Evolutionary conservation across 1,140 invertebrate genomes (phyloP), one percentile per base, ranked within the genome.

Genomic region (Epicauta chinensis): DNA sequence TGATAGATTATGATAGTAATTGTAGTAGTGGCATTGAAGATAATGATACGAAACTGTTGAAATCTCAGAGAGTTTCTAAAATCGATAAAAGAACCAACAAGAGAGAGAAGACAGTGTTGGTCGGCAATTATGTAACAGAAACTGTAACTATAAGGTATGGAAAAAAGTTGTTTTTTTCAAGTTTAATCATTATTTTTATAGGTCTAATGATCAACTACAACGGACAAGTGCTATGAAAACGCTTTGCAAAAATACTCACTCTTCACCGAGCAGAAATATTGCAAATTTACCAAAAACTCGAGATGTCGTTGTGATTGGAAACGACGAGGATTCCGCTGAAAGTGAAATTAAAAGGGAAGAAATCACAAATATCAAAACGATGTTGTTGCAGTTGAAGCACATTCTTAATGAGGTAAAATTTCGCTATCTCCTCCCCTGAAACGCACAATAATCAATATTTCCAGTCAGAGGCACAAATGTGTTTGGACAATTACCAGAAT

Each of bases 1-100:
- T 90, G 83, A 80, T 88, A 75, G 86, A 90, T 72, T 88, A 83
- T 60, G 86, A 89, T 53, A 71, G 80, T 15, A 84, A 81, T 62
- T 74, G 83, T 44, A 78, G 83, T 46, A 87, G 84, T 63, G 83
- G 83, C 23, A 70, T 73, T 45, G 80, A 84, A 44, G 83, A 86
- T 66, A 79, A 80, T 57, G 81, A 84, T 60, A 81, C 4, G 23
- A 23, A 23, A 23, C 7, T 7, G 23, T 23, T 1, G 23, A 23
- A 23, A 5, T 23, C 0, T 7, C 4, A 23, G 4, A 3, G 23
- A 23, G 23, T 7, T 23, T 23, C 23, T 7, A 3, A 7, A 7
- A 5, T 7, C 4, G 23, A 23, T 1, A 23, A 23, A 7, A 23
- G 7, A 7, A 23, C 7, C 7, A 23, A 23, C 7, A 23, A 7